These are phyloP conservation scores for Melanostigma gelatinosum DNA, from an alignment of 2,113 vertebrate genomes.

Conservation along the genomic window DNA sequence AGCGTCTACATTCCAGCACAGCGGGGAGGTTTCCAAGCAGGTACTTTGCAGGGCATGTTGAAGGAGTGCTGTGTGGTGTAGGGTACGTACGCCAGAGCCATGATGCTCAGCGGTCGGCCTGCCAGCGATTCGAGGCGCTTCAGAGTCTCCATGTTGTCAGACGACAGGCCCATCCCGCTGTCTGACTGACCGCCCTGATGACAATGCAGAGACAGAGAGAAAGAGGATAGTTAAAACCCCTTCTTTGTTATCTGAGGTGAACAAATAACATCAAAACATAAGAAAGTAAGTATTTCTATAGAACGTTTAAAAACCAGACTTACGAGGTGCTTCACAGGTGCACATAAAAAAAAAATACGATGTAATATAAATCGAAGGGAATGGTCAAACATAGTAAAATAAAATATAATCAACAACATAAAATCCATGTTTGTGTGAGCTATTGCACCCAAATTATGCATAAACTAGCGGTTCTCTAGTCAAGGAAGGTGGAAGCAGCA, in stretches of 20 bases:
- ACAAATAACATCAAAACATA: neutral
- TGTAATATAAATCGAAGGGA: neutral
- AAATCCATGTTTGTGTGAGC: neutral
- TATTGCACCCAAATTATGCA: neutral
- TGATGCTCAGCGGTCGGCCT: slow-evolving; percentile 88
- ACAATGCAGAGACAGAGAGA: slow-evolving; percentile 31
- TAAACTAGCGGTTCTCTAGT: no score
- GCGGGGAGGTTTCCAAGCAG: slow-evolving; percentile 72
- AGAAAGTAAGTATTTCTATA: neutral
- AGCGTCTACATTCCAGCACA: slow-evolving; percentile 78
- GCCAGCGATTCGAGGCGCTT: slow-evolving; percentile 87
- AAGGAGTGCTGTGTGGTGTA: slow-evolving; percentile 4
- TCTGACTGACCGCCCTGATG: slow-evolving; percentile 87
- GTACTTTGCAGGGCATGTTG: slow-evolving; percentile 35
- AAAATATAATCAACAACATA: neutral
- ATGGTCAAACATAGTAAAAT: neutral
- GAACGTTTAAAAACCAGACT: neutral
- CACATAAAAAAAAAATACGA: neutral
- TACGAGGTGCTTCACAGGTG: neutral
- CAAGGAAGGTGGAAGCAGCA: no score
- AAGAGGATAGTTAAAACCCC: neutral
- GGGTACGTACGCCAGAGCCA: slow-evolving; percentile 89
- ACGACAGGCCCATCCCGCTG: slow-evolving; percentile 90
- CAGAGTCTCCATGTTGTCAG: slow-evolving; percentile 87
- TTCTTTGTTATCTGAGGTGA: neutral